These are phyloP conservation scores for Neomicropteryx cornuta DNA, from an alignment of 1,140 invertebrate species.

Conservation along the genomic window DNA sequence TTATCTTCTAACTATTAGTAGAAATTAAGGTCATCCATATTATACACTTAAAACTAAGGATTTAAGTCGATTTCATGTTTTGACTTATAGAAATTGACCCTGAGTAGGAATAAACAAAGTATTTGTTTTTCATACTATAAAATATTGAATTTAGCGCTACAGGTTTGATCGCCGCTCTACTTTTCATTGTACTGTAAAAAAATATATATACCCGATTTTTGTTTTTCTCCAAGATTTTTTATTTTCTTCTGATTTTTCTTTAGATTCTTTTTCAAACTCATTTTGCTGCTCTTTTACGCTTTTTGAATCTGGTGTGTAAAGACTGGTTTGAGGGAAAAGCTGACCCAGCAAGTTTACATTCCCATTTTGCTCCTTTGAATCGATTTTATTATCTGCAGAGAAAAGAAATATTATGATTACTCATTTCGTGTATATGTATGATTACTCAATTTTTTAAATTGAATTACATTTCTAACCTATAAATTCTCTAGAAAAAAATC, in stretches of 20 bases:
- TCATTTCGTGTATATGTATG: constrained; percentile 2
- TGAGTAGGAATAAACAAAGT: not conserved
- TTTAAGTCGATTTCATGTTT: not conserved
- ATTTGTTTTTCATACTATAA: constrained; percentile 1
- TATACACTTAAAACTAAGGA: constrained; percentile 2
- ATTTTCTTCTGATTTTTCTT: constrained; percentile 40
- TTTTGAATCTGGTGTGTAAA: constrained; percentile 23
- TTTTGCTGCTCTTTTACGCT: constrained; percentile 35
- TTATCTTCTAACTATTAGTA: no score
- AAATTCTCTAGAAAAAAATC: constrained; percentile 28
- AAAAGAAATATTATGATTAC: not conserved
- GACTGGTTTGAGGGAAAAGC: constrained; percentile 30
- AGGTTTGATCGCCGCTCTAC: not conserved
- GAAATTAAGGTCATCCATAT: not conserved
- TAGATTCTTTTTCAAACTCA: constrained; percentile 35
- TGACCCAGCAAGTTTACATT: constrained; percentile 33
- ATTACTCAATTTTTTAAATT: constrained; percentile 4
- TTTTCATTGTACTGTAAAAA: not conserved
- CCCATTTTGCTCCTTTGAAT: constrained; percentile 19
- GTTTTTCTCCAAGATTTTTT: constrained; percentile 47
- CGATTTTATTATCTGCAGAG: constrained; percentile 22
- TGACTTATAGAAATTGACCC: not conserved
- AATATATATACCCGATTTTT: constrained; percentile 40
- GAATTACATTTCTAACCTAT: constrained; percentile 26
- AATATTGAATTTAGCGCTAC: not conserved